Base-by-base conservation (phyloP, 2,113 vertebrate genomes). In the Macheiramphus alcinus region DNA sequence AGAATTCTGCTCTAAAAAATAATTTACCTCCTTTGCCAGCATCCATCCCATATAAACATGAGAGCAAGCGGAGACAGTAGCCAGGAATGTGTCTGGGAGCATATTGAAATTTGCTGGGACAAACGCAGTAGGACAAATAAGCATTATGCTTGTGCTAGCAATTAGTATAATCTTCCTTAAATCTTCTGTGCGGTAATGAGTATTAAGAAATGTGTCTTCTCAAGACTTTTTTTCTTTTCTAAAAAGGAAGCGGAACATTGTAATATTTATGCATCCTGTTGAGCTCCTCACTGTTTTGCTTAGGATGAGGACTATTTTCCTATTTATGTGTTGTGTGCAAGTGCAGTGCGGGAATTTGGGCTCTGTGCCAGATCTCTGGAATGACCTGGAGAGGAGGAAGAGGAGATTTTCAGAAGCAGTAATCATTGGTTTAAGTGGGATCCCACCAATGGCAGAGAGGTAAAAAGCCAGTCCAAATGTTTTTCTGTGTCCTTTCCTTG, bases 111-210 rank as follows among this genome's bases (percentile, higher is more conserved):
- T 61, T 45, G 38, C 62, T 75, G 94, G 86, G 80, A 66, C 68
- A 86, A 58, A 36, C 3, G 3, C 47, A 55, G 50, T 34, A 13
- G 61, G 43, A 79, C 43, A 80, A 58, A 71, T 13, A 62, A 85
- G 66, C 55, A 13, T 58, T 27, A 47, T 2, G 14, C 70, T 84
- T 66, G 31, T 63, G 66, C 63, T 71, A 34, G 53, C 73, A 80
- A 86, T 96, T 83, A 93, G 31, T 67, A 72, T 84, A 40, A 86
- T 86, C 82, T 83, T 65, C 81, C 62, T 91, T 53, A 73, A 55
- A 50, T 90, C 84, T 85, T 61, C 89, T 62, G 75, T 2, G 1
- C 16, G 7, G 27, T 27, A 53, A 52, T 16, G 50, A 29, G 86
- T 88, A 47, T 55, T 70, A 34, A 78, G 59, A 86, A 72, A 74